phyloP scores from a whole-genome alignment of 2,113 vertebrate species.

The Herpetotheres cachinnans region DNA sequence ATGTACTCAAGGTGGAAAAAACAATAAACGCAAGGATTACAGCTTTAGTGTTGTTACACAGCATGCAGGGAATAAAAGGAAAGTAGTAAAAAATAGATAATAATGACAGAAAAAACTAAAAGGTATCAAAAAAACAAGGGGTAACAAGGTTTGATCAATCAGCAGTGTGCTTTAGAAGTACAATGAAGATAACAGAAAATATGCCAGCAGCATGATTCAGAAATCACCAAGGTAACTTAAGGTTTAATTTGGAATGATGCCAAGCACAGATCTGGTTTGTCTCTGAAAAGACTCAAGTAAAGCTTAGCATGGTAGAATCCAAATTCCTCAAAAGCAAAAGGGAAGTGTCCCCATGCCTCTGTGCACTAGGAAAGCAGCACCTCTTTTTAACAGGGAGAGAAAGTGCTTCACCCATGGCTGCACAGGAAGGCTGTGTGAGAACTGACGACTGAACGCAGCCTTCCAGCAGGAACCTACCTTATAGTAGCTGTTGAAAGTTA shows the following conservation, averaged over 20 bases:
- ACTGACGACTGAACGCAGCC: not conserved
- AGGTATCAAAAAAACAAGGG: not conserved
- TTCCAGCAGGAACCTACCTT: not conserved
- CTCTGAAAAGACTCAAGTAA: not conserved
- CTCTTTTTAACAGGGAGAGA: not conserved
- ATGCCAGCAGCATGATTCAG: not conserved
- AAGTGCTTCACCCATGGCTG: not conserved
- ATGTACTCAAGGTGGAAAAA: not conserved
- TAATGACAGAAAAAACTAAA: not conserved
- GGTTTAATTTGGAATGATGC: not conserved
- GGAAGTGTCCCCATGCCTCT: not conserved
- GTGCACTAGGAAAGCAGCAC: not conserved
- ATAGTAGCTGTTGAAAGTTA: not conserved
- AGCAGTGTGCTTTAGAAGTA: not conserved
- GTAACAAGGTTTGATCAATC: not conserved
- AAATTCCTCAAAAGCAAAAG: not conserved
- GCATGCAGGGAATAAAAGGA: not conserved
- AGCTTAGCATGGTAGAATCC: not conserved
- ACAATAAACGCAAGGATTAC: not conserved
- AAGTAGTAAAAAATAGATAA: not conserved
- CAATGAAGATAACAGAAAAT: not conserved
- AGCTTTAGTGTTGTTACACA: not conserved
- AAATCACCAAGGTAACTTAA: not conserved
- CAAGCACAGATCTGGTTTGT: not conserved
- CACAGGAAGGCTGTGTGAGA: not conserved